Conservation (phyloP, 2,888 invertebrate genomes). For the Pachymerium ferrugineum region DNA sequence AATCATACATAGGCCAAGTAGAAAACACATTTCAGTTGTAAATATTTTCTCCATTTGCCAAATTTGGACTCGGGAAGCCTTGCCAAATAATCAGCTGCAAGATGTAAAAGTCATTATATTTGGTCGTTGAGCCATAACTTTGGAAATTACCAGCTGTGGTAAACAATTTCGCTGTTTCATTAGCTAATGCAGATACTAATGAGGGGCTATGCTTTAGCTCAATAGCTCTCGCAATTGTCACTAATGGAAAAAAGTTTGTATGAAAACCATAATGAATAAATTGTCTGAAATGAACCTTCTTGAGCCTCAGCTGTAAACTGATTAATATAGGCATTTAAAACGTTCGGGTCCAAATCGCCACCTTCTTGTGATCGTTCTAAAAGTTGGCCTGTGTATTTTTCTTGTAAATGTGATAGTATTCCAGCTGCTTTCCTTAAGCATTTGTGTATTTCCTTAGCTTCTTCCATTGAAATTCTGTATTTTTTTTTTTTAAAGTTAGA, state of each 20-base stretch:
- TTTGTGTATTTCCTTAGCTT: slow-evolving; percentile 59
- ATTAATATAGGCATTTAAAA: slow-evolving; percentile 57
- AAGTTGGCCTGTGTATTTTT: slow-evolving; percentile 41
- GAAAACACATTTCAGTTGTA: slow-evolving; percentile 56
- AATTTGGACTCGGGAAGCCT: slow-evolving; percentile 52
- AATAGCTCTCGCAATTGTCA: slow-evolving; percentile 60
- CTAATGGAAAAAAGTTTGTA: slow-evolving; percentile 42
- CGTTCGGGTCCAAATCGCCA: slow-evolving; percentile 55
- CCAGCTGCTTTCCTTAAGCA: slow-evolving; percentile 58
- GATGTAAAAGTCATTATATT: neutral
- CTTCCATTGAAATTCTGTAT: slow-evolving; percentile 53
- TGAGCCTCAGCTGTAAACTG: slow-evolving; percentile 63
- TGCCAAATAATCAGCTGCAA: slow-evolving; percentile 52
- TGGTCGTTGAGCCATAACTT: neutral
- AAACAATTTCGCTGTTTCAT: slow-evolving; percentile 58
- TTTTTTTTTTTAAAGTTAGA: neutral
- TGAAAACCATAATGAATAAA: neutral
- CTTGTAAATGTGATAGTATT: slow-evolving; percentile 55
- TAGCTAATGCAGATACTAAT: slow-evolving; percentile 57
- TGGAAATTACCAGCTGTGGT: slow-evolving; percentile 50
- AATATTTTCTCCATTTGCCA: slow-evolving; percentile 58
- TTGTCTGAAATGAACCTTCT: slow-evolving; percentile 49
- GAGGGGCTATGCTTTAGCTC: slow-evolving; percentile 58
- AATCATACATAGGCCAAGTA: slow-evolving; percentile 58
- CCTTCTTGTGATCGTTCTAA: slow-evolving; percentile 49